phyloP scores from a whole-genome alignment of 2,797 vertebrate species.

The Morus bassanus region DNA sequence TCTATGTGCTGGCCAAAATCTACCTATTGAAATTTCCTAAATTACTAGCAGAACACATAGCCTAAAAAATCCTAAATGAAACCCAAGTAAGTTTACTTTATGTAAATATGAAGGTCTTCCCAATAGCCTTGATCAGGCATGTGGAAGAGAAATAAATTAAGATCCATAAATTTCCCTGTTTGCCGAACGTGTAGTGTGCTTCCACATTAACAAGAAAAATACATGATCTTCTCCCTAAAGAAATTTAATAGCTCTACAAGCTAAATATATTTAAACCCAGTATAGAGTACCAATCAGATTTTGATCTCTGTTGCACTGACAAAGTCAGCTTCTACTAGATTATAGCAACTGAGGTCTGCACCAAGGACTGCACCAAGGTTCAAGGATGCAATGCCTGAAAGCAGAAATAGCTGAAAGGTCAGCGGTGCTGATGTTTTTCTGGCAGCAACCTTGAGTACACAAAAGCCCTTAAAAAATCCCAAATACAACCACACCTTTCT shows the following conservation, averaged over 20 bases:
- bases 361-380: not conserved
- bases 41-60: not conserved
- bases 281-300: not conserved
- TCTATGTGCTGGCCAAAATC: not conserved
- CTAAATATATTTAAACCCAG: not conserved
- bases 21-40: not conserved
- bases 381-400: not conserved
- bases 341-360: not conserved
- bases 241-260: not conserved
- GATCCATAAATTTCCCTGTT: not conserved
- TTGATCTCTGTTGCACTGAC: not conserved
- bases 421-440: not conserved
- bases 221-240: not conserved
- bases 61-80: not conserved
- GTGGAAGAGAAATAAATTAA: not conserved
- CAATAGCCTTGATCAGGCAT: rapidly evolving
- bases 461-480: not conserved
- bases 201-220: not conserved
- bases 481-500: not conserved
- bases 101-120: not conserved
- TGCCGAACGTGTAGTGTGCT: not conserved
- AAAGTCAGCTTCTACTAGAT: not conserved
- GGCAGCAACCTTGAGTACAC: not conserved
- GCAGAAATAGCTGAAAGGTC: not conserved
- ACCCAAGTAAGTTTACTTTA: not conserved